phyloP scores from a whole-genome alignment of 2,888 invertebrate species.

The Ceraclea dissimilis region DNA sequence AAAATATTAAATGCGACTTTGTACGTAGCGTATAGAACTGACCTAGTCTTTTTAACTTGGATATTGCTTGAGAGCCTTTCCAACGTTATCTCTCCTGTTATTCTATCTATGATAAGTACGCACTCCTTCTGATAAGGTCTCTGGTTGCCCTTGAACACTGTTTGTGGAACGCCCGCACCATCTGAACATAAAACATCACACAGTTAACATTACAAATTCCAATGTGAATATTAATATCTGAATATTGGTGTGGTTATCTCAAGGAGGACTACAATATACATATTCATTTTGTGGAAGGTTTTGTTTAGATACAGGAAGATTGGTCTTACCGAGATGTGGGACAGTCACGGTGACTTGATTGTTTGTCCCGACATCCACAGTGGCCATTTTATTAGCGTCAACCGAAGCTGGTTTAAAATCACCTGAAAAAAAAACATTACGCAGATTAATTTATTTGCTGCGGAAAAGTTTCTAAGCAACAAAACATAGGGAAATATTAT shows the following conservation, averaged over 20 bases:
- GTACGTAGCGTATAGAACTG: too few relatives aligned
- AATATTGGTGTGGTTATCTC: too few relatives aligned
- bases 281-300: too few relatives aligned
- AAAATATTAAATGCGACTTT: too few relatives aligned
- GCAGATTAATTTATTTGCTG: background rate
- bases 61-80: conserved; percentile 89
- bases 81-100: conserved; percentile 87
- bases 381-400: conserved; percentile 84
- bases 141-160: conserved; percentile 92
- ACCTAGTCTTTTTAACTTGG: conserved; percentile 88
- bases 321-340: conserved; percentile 75
- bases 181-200: conserved; percentile 46
- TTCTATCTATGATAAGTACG: conserved; percentile 86
- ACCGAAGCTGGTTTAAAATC: conserved; percentile 99
- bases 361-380: conserved; percentile 80
- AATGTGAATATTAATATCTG: background rate
- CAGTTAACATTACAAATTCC: background rate
- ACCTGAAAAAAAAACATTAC: conserved; percentile 60
- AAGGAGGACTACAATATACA: background rate
- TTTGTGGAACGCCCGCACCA: conserved; percentile 83
- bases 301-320: too few relatives aligned
- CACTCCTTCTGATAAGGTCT: conserved; percentile 90
- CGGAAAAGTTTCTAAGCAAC: background rate
- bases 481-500: background rate
- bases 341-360: conserved; percentile 90